A percentile compares a stretch with the other conserved stretches of the same genome.
Conservation (phyloP, 2,113 vertebrate genomes). For the Numida meleagris region DNA sequence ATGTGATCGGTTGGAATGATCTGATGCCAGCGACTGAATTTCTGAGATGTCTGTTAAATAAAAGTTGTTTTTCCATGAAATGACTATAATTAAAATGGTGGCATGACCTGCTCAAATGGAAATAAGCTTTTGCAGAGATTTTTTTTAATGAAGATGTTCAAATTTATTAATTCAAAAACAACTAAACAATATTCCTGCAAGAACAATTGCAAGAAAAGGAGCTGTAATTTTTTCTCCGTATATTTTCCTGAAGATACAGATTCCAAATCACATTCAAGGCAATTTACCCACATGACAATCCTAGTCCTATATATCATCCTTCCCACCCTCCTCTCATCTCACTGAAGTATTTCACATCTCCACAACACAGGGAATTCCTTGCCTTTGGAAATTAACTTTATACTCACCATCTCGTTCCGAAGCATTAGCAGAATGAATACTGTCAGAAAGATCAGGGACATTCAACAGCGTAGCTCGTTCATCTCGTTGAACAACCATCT, state of each 20-base stretch:
- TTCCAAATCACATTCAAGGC: not conserved
- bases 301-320: not conserved
- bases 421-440: constrained; percentile 96
- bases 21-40: constrained; percentile 97
- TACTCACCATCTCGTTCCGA: constrained; percentile 96
- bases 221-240: not conserved
- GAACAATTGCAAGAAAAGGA: not conserved
- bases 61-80: constrained; percentile 67
- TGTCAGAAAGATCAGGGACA: constrained; percentile 97
- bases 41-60: constrained; percentile 96
- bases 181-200: not conserved
- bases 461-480: constrained; percentile 94
- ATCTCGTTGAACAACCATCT: constrained; percentile 98
- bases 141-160: constrained; percentile 28
- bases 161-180: constrained; percentile 4
- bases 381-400: not conserved
- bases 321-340: constrained; percentile 10
- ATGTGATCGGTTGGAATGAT: constrained; percentile 97
- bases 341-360: not conserved
- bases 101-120: constrained; percentile 35
- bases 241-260: not conserved
- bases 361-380: not conserved
- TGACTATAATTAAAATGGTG: constrained; percentile 57
- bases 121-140: constrained; percentile 42
- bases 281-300: not conserved